These are phyloP conservation scores for Hippopotamus amphibius DNA, from an alignment of 2,113 vertebrate species.

Conservation along the genomic window DNA sequence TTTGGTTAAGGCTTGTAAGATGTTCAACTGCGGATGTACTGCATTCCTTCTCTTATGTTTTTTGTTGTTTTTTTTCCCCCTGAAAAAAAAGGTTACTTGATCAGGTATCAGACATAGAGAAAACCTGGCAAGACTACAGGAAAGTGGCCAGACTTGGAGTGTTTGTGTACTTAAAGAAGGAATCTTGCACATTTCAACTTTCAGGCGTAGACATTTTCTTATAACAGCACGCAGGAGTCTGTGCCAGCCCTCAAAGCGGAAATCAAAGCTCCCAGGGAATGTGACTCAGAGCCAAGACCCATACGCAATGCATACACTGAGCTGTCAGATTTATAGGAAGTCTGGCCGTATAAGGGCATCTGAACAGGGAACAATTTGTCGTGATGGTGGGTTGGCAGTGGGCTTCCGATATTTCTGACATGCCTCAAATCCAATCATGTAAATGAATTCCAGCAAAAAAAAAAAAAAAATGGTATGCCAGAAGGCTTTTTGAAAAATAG, in stretches of 20 bases:
- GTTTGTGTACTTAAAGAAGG: constrained; percentile 95
- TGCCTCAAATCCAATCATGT: constrained; percentile 76
- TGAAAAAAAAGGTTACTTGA: constrained; percentile 86
- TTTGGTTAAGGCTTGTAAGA: constrained; percentile 87
- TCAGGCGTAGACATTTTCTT: constrained; percentile 90
- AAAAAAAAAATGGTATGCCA: constrained; percentile 58
- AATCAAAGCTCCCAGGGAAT: constrained; percentile 98
- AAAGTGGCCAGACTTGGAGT: constrained; percentile 95
- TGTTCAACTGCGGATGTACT: constrained; percentile 90
- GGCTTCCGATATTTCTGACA: constrained; percentile 75
- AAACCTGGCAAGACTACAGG: constrained; percentile 92
- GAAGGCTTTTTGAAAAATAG: constrained; percentile 79
- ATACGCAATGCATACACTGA: constrained; percentile 89
- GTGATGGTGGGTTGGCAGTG: constrained; percentile 69
- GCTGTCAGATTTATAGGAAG: constrained; percentile 92
- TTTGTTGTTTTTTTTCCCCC: constrained; percentile 68
- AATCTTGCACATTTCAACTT: constrained; percentile 94
- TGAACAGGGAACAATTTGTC: constrained; percentile 86
- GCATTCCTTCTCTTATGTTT: constrained; percentile 89
- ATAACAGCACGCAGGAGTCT: constrained; percentile 91
- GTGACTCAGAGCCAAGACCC: constrained; percentile 92
- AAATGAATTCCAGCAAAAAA: constrained; percentile 78
- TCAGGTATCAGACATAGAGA: constrained; percentile 92
- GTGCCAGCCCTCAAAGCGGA: constrained; percentile 95
- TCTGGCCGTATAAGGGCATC: constrained; percentile 93